Conservation (phyloP, 2,888 invertebrate species). For the Lumbricus terrestris region DNA sequence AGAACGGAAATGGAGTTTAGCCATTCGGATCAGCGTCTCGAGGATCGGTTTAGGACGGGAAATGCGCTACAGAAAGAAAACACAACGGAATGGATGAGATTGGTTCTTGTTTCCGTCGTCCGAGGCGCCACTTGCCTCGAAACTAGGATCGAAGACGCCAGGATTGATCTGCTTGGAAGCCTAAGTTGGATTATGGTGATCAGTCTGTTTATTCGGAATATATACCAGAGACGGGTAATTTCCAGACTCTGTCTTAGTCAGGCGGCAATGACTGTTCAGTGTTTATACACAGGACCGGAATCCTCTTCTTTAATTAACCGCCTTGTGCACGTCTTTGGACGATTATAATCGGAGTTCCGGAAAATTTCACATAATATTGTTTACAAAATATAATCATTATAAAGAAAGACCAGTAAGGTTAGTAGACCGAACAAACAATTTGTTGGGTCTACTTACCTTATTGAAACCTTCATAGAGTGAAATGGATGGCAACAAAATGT, state of each 20-base stretch:
- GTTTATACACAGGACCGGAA: no score
- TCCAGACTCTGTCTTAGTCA: neutral
- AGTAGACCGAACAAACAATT: no score
- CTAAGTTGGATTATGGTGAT: neutral
- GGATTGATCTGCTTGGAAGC: neutral
- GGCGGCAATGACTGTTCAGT: no score
- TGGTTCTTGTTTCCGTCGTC: neutral
- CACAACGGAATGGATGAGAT: neutral
- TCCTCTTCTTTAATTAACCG: no score
- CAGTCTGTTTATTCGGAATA: neutral
- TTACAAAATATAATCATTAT: no score
- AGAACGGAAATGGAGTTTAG: neutral
- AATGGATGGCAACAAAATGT: no score
- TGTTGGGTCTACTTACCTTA: no score
- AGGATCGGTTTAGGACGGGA: neutral
- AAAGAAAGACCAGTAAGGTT: no score
- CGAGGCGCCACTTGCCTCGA: neutral
- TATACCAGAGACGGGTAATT: neutral
- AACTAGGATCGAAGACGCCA: neutral
- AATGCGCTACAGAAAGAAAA: neutral
- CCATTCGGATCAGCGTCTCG: neutral
- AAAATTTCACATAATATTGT: no score
- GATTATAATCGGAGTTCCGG: no score
- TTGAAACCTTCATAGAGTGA: no score
- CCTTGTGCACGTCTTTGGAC: no score